Evolutionary conservation across 2,113 vertebrate species (phyloP).

Genomic region (Triplophysa dalaica): DNA sequence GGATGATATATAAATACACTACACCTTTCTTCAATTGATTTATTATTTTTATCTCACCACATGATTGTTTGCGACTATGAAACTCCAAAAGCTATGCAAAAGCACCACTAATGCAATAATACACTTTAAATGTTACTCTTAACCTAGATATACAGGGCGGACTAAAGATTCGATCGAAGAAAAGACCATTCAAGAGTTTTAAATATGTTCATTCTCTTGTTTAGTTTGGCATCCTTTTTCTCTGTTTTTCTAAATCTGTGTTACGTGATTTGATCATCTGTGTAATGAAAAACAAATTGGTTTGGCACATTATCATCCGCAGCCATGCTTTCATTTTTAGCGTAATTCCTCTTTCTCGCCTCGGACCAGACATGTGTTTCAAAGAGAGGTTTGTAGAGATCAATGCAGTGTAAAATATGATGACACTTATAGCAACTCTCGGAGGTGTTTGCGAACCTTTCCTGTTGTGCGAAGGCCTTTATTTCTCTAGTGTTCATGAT

Average conservation of each 20-base stretch:
- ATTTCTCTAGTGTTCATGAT: neutral
- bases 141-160: too few relatives aligned
- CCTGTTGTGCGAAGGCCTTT: slow-evolving; percentile 10
- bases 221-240: neutral
- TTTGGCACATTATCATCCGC: slow-evolving; percentile 52
- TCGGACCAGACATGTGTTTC: neutral
- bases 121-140: neutral
- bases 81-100: too few relatives aligned
- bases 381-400: neutral
- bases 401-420: slow-evolving; percentile 35
- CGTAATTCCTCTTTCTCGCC: neutral
- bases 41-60: too few relatives aligned
- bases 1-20: too few relatives aligned
- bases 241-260: slow-evolving; percentile 1
- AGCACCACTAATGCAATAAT: too few relatives aligned
- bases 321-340: neutral
- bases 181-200: neutral
- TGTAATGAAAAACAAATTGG: slow-evolving; percentile 69
- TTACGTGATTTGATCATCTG: slow-evolving; percentile 61
- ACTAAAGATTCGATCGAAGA: too few relatives aligned
- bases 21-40: too few relatives aligned
- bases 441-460: slow-evolving; percentile 18
- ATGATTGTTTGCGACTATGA: too few relatives aligned
- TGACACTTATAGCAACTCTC: slow-evolving; percentile 42
- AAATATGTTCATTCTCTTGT: neutral